Conservation (phyloP, 2,113 vertebrate species). For the Sminthopsis crassicaudata region DNA sequence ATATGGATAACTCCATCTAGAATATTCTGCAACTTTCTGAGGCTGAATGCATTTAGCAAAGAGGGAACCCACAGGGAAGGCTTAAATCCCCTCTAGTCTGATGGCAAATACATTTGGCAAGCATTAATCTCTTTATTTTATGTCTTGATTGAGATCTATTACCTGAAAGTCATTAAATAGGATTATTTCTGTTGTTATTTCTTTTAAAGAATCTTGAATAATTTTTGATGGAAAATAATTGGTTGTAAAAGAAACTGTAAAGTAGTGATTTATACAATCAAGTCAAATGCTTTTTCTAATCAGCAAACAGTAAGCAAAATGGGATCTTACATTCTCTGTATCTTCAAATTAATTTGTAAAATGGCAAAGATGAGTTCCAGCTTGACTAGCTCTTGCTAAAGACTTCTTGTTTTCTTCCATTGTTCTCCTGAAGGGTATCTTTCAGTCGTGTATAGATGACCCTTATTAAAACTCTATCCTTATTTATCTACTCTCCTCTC, state of each 20-base stretch:
- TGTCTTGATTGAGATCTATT: neutral
- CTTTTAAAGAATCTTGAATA: neutral
- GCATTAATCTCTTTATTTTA: neutral
- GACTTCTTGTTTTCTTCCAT: neutral
- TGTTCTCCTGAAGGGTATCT: neutral
- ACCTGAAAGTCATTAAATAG: neutral
- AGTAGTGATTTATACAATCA: neutral
- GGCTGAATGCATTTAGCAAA: neutral
- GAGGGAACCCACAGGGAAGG: too few relatives aligned
- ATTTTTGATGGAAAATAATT: neutral
- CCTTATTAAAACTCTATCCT: neutral
- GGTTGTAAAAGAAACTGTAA: neutral
- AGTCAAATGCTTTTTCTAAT: neutral
- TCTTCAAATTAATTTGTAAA: neutral
- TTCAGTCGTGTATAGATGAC: neutral
- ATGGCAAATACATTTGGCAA: neutral
- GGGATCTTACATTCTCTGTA: neutral
- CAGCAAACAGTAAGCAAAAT: neutral
- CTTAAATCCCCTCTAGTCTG: neutral
- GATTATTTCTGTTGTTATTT: neutral
- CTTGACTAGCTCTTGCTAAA: neutral
- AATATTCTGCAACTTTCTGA: neutral
- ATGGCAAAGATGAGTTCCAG: neutral
- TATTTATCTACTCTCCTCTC: neutral
- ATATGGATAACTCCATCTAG: neutral